Evolutionary conservation across 2,797 vertebrate genomes (phyloP).

Genomic region (Anas capensis): DNA sequence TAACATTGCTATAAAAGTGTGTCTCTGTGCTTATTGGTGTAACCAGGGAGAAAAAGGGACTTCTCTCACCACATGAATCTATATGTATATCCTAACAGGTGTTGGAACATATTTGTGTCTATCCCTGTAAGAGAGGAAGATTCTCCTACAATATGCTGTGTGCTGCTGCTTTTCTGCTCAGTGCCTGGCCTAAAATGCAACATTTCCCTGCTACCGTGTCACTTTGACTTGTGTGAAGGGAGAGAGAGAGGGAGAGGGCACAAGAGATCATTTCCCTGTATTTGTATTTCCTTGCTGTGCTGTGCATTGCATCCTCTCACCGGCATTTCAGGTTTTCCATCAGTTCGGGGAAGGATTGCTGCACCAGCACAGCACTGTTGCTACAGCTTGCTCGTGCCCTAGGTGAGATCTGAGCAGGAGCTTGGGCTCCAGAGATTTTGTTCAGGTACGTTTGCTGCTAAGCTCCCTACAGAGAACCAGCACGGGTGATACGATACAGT

Average conservation of each 20-base stretch:
- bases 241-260: too few relatives aligned
- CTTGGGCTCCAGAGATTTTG: background rate
- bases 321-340: background rate
- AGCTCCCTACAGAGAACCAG: background rate
- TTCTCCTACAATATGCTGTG: rapidly evolving
- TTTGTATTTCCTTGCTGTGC: background rate
- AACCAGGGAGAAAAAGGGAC: background rate
- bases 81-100: background rate
- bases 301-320: background rate
- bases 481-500: background rate
- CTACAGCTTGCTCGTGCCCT: background rate
- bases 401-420: background rate
- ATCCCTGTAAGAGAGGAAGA: background rate
- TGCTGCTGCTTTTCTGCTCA: background rate
- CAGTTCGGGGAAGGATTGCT: background rate
- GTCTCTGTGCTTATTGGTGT: background rate
- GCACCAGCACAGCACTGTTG: background rate
- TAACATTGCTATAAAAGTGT: background rate
- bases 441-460: background rate
- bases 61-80: background rate
- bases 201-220: background rate
- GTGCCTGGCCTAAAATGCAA: background rate
- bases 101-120: background rate
- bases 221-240: too few relatives aligned
- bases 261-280: background rate